Percentiles rank a stretch among this genome's conserved stretches.
Evolutionary conservation across 1,140 invertebrate genomes (phyloP).

Genomic region (Megalonaias nervosa): DNA sequence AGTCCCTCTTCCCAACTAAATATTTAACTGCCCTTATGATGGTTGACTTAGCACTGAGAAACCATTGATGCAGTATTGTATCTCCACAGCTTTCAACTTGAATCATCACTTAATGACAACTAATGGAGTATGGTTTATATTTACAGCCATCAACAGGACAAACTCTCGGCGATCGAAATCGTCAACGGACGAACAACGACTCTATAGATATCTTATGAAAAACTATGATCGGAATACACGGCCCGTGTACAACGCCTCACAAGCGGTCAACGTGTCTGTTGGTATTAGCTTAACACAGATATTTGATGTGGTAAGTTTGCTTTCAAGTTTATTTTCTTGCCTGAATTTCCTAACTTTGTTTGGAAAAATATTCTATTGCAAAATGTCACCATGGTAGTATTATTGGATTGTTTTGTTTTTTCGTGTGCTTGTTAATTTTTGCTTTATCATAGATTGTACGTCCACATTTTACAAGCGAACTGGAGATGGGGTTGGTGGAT

Average conservation of each 20-base stretch:
- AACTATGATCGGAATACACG: slow-evolving; percentile 97
- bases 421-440: no score
- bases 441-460: no score
- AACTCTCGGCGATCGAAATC: slow-evolving; percentile 4
- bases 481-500: no score
- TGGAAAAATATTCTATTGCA: not conserved
- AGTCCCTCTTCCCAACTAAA: no score
- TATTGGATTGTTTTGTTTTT: no score
- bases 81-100: no score
- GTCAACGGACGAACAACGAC: slow-evolving; percentile 90
- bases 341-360: not conserved
- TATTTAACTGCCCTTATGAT: no score
- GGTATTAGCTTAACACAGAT: slow-evolving; percentile 99
- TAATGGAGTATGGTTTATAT: no score
- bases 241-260: slow-evolving; percentile 97
- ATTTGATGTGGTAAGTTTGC: slow-evolving; percentile 94
- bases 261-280: slow-evolving; percentile 95
- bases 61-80: no score
- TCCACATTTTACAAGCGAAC: no score
- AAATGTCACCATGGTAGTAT: not conserved
- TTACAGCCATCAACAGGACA: slow-evolving; percentile 11
- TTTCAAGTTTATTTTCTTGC: not conserved
- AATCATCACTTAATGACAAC: no score
- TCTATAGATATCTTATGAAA: slow-evolving; percentile 92
- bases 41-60: no score